phyloP scores from a whole-genome alignment of 53 echinoderm and acorn worm genomes.

The Paracentrotus lividus region DNA sequence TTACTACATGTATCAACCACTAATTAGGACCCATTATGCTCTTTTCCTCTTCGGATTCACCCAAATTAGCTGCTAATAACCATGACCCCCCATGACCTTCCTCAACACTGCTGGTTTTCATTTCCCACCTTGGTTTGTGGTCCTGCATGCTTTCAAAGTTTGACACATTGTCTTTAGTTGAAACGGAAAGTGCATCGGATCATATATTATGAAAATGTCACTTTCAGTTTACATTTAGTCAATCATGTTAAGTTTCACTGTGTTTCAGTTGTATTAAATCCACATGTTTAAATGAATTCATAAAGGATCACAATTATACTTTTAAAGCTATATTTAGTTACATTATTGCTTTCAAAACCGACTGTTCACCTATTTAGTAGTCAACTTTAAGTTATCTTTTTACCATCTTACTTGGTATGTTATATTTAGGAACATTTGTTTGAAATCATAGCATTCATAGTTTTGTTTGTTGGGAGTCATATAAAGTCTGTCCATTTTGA shows the following conservation, averaged over 20 bases:
- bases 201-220: constrained; percentile 22
- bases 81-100: constrained; percentile 44
- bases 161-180: constrained; percentile 10
- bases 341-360: too few species aligned
- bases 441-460: too few species aligned
- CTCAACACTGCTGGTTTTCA: constrained; percentile 38
- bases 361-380: too few species aligned
- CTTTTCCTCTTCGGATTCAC: constrained; percentile 38
- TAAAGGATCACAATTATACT: background rate
- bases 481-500: too few species aligned
- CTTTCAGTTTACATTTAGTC: background rate
- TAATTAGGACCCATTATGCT: constrained; percentile 46
- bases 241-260: background rate
- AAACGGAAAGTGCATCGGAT: background rate
- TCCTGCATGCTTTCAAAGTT: background rate
- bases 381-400: too few species aligned
- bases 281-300: background rate
- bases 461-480: too few species aligned
- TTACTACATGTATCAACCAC: background rate
- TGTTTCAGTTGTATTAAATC: background rate
- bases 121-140: constrained; percentile 48
- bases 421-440: too few species aligned
- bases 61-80: background rate
- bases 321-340: background rate
- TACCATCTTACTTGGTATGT: too few species aligned